Conservation (phyloP, 2,113 vertebrate species). For the Megaleporinus macrocephalus region DNA sequence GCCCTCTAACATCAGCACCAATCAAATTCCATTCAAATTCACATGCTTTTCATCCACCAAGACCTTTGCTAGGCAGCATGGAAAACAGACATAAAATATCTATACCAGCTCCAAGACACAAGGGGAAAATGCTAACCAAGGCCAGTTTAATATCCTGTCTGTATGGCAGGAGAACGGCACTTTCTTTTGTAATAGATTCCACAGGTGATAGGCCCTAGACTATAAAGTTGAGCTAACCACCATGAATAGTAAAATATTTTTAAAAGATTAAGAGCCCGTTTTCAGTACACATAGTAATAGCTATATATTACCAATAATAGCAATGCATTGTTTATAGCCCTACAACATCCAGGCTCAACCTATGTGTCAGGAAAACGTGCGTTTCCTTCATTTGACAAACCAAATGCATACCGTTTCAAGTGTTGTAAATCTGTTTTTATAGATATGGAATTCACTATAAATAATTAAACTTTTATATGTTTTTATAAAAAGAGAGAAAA, state of each 20-base stretch:
- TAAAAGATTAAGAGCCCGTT: neutral
- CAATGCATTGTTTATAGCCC: neutral
- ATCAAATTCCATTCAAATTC: neutral
- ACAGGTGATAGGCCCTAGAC: too few relatives aligned
- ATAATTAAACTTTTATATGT: conserved; percentile 77
- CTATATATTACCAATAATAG: neutral
- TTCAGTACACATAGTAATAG: neutral
- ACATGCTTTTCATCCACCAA: conserved; percentile 20
- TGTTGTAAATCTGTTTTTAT: conserved; percentile 79
- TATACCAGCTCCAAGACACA: neutral
- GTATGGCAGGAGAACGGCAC: neutral
- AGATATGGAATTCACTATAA: conserved; percentile 67
- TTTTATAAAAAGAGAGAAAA: conserved; percentile 70
- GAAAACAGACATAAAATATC: neutral
- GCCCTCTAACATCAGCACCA: conserved; percentile 45
- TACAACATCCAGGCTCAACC: neutral
- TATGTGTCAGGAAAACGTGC: neutral
- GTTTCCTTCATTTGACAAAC: conserved; percentile 9
- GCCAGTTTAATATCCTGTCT: neutral
- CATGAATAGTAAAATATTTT: neutral
- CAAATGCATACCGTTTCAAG: conserved; percentile 31
- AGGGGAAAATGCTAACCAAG: neutral
- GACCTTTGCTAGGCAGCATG: neutral
- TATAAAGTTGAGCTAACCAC: too few relatives aligned
- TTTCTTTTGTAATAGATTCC: neutral